Base-by-base conservation (phyloP, 2,113 vertebrate genomes). In the Onychorhynchus coronatus region DNA sequence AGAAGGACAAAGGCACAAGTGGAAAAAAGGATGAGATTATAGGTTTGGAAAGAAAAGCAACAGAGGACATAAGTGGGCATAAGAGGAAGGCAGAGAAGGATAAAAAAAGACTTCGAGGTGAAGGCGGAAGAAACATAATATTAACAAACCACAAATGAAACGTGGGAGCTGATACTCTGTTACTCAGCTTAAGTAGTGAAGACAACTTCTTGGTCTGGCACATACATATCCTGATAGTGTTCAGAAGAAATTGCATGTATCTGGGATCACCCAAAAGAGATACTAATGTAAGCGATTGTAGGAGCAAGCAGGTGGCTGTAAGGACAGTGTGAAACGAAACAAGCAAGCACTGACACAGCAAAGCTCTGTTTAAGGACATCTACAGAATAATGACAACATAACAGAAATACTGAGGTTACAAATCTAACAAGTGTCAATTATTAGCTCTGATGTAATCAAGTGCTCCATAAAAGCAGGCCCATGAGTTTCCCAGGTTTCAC, bases 191-290 rank as follows among this genome's bases (percentile, higher is more conserved):
- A 61, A 91, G 52, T 2, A 88, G 28, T 4, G 18, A 65, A 65
- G 66, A 44, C 61, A 53, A 12, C 28, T 67, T 56, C 33, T 88
- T 42, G 19, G n/a, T 79, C 12, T 1, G 3, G 30, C n/a, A 82
- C 9, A 22, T n/a, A 58, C 2, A 41, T 23, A 42, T 4, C 39
- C 62, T 82, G 13, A 75, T 7, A 63, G 12, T 0, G 0, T 4
- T 41, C 19, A 82, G 56, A 76, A 91, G 44, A 79, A 85, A 41
- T 8, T 25, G 31, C 17, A 8, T 2, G 3, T 22, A 21, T 24
- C 28, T 8, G 7, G 18, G 28, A 61, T 72, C 27, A 72, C 22
- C 1, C 30, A 44, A 12, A 53, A 72, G 12, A 63, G 12, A 27
- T 12, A 33, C 5, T 50, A 31, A 24, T 23, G n/a, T n/a, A 53